phyloP scores from a whole-genome alignment of 2,113 vertebrate species.

The Lepus americanus region DNA sequence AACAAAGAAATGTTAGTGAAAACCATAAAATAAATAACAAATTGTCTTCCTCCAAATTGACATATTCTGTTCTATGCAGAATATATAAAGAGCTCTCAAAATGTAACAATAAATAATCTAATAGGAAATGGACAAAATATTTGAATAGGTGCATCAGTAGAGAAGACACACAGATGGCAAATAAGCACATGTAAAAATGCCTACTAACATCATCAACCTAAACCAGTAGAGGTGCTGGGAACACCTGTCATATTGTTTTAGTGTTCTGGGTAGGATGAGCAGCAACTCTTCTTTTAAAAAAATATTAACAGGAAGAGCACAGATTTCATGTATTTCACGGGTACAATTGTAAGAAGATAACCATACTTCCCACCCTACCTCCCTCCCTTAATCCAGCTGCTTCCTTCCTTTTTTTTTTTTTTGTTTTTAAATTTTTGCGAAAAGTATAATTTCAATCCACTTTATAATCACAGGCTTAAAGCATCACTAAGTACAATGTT shows the following conservation, averaged over 20 bases:
- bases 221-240: neutral
- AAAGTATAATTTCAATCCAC: too few species aligned
- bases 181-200: neutral
- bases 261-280: neutral
- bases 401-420: too few species aligned
- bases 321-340: too few species aligned
- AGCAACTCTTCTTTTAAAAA: neutral
- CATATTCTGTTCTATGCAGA: neutral
- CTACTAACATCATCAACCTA: neutral
- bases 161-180: neutral
- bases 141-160: neutral
- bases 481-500: too few species aligned
- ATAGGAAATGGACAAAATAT: slow-evolving; percentile 10
- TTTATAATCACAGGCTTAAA: too few species aligned
- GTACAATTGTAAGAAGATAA: too few species aligned
- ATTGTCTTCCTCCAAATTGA: neutral
- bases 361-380: too few species aligned
- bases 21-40: neutral
- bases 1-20: slow-evolving; percentile 19
- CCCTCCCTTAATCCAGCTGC: too few species aligned
- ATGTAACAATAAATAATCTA: neutral
- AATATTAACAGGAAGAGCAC: too few species aligned
- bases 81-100: neutral
- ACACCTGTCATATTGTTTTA: too few species aligned
- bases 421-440: too few species aligned